Evolutionary conservation across 2,888 invertebrate genomes (phyloP), one percentile per base, ranked within the genome.

Genomic region (Conomelus anceps): DNA sequence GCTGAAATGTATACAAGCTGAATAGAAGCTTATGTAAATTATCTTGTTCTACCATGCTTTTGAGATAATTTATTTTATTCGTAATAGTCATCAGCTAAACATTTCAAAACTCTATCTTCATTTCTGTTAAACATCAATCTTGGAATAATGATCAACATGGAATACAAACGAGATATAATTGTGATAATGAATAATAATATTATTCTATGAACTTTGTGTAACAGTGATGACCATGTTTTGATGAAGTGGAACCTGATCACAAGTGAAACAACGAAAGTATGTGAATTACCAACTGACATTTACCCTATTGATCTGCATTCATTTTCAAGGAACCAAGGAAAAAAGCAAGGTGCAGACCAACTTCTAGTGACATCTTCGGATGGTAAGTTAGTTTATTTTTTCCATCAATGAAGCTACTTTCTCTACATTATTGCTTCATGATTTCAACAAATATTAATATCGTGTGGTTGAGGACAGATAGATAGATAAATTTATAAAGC

Each of bases 301-400:
- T 97, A 95, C 93, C 98, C 99, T 0, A 98, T 97, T 0, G 97
- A 97, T 91, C 95, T 99, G 95, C 97, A 99, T 93, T 97, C 98
- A 95, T 96, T 97, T 92, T 97, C 97, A 94, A 91, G 93, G 94
- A 89, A 91, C 93, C 91, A 90, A 24, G 91, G 95, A 91, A 95
- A 91, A 88, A 92, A 92, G 87, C 91, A 91, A 84, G 93, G 96
- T 88, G 95, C 96, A 89, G 98, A 99, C 92, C 95, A 98, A 23
- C 96, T 99, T 92, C 94, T 98, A 86, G 95, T 99, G 63, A 96
- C 97, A 13, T 96, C 98, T 89, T 97, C 97, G 20, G 98, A 99
- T 94, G 99, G 99, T 94, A 95, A 94, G 93, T 41, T 22, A 17
- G 11, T 23, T 89, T 13, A 24, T 26, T 29, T 89, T 17, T 87